Base-by-base conservation (phyloP, 2,888 invertebrate genomes). In the Dusona sp. region DNA sequence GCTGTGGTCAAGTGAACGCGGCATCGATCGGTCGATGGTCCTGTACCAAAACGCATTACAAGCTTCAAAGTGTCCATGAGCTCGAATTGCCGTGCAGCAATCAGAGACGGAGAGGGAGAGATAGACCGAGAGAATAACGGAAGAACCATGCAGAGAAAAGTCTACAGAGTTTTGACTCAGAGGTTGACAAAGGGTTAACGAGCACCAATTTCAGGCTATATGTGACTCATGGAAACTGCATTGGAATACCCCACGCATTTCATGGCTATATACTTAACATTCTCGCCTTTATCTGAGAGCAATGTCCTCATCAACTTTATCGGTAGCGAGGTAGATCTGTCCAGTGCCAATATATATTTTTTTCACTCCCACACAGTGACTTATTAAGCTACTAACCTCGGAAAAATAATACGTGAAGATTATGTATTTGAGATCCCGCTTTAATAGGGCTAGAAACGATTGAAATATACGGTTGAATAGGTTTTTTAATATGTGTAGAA, bases 141-240 rank as follows among this genome's bases (percentile, higher is more conserved):
- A 42, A 48, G 25, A 57, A 25, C 8, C 9, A 33, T 3, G 36
- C 48, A 51, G 22, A 79, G 8, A 79, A 48, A 64, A 45, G 22
- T 51, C 48, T 45, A 57, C 61, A 70, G 48, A 81, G 54, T 81
- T 61, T 73, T 54, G 73, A 33, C 67, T 45, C 36, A 64, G 25
- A 25, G 42, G 29, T 74, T 75, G 80, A 84, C 51, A 78, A 84
- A 73, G 36, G 70, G 77, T 80, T 73, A 80, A 84, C 77, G 77
- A 84, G 80, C 54, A 65, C 72, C 72, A 84, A 84, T 84, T 84
- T 77, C 51, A 42, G 54, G 70, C 73, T 57, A 25, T 3, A 36
- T 45, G 54, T 48, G 81, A 78, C 48, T 81, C 81, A 81, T 45
- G 25, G 57, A 25, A 67, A 25, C 54, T 77, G 64, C 65, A 67